Conservation (phyloP, 1,140 invertebrate species). For the Zaprionus tsacasi region DNA sequence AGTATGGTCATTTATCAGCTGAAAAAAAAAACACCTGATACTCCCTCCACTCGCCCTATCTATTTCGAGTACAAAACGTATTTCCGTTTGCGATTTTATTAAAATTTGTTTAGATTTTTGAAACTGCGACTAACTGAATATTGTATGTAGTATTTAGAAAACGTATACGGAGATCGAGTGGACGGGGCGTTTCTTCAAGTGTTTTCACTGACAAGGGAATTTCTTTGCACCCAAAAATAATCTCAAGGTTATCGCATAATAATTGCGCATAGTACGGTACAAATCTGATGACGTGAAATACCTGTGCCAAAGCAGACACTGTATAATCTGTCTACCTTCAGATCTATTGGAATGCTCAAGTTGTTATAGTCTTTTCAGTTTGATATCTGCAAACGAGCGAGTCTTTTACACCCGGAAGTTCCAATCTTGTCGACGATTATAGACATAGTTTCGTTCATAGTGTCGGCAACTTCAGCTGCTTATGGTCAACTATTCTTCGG, state of each 20-base stretch:
- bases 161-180: background rate
- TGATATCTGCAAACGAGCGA: background rate
- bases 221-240: slow-evolving; percentile 23
- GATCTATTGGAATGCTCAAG: background rate
- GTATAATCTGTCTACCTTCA: background rate
- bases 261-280: slow-evolving; percentile 13
- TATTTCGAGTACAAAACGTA: slow-evolving; percentile 17
- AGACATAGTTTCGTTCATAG: background rate
- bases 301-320: background rate
- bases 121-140: background rate
- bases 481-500: background rate
- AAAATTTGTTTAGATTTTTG: slow-evolving; percentile 3
- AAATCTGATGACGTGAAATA: background rate
- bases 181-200: background rate
- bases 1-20: slow-evolving; percentile 69
- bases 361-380: background rate
- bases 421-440: background rate
- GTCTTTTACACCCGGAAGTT: background rate
- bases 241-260: slow-evolving; percentile 38
- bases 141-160: background rate
- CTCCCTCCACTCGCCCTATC: background rate
- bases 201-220: slow-evolving; percentile 7
- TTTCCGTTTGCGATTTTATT: slow-evolving; percentile 36
- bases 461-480: background rate
- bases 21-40: background rate